phyloP scores from a whole-genome alignment of 2,113 vertebrate species.

The Lepisosteus oculatus region DNA sequence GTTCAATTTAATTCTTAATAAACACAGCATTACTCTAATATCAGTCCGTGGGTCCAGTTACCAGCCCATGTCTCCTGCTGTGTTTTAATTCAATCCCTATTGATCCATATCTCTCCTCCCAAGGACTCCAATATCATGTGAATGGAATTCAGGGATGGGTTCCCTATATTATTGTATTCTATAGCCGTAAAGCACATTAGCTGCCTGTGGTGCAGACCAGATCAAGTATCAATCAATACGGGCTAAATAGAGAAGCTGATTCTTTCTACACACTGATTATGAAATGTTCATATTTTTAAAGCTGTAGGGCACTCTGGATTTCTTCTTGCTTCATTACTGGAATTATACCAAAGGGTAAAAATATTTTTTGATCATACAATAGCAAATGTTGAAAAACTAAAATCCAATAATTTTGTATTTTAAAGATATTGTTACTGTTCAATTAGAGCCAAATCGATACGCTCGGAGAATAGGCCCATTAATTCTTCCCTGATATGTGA shows the following conservation, averaged over 20 bases:
- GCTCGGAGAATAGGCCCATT: conserved; percentile 40
- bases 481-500: conserved; percentile 26
- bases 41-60: conserved; percentile 37
- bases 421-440: conserved; percentile 49
- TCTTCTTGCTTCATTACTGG: background rate
- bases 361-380: conserved; percentile 21
- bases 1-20: conserved; percentile 29
- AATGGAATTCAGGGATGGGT: conserved; percentile 53
- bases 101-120: conserved; percentile 65
- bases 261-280: conserved; percentile 33
- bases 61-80: conserved; percentile 59
- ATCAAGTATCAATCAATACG: conserved; percentile 67
- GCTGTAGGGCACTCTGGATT: conserved; percentile 26
- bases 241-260: conserved; percentile 44
- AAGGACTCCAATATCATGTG: conserved; percentile 68
- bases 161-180: conserved; percentile 65
- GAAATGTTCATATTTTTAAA: conserved; percentile 40
- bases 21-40: conserved; percentile 39
- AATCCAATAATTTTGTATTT: conserved; percentile 34
- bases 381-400: conserved; percentile 21
- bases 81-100: conserved; percentile 66
- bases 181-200: conserved; percentile 68
- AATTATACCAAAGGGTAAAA: conserved; percentile 13
- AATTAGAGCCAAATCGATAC: conserved; percentile 54
- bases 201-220: conserved; percentile 58